Evolutionary conservation across 1,140 invertebrate genomes (phyloP), one percentile per base, ranked within the genome.

Genomic region (Doryteuthis pealeii): DNA sequence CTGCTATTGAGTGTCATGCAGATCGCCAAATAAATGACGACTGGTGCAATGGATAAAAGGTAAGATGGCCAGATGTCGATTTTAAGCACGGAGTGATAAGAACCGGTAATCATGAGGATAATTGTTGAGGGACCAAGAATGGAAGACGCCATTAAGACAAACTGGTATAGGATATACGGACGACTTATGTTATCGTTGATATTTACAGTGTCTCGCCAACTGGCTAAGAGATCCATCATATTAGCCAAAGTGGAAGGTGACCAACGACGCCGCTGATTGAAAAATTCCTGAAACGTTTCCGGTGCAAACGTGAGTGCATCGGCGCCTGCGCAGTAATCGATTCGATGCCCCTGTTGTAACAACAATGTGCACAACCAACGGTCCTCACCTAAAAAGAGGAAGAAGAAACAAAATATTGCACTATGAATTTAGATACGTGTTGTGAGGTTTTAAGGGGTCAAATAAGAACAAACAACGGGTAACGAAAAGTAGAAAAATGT

Each of bases 71-170:
- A 86, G 22, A 85, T 81, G 40, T 77, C 77, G 76, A 96, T 94
- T 82, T 93, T 91, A 82, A 96, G 95, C 77, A 95, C 95, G 26
- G 95, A 94, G 77, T 96, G 94, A 83, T 96, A 97, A 77, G 95
- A 94, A 87, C 96, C 95, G 84, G 97, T 95, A 91, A 97, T 95
- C 95, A 97, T 97, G 90, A 97, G 93, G 85, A 96, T 95, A 88
- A 96, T 96, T 54, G 94, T 96, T 35, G 84, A 95, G 22, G 95
- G 95, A n/a, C 94, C 95, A 75, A 96, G 89, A 81, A 96, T 94
- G 0, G 95, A 96, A 83, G 95, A 95, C 71, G 93, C 93, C 93
- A 96, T 96, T 85, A 96, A 86, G 76, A 90, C 82, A n/a, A 86
- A 87, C 81, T 89, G 86, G 74, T 87, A 88, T 4, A 88, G 74